Evolutionary conservation across 2,888 invertebrate genomes (phyloP).

Genomic region (Stenodema calcarata): DNA sequence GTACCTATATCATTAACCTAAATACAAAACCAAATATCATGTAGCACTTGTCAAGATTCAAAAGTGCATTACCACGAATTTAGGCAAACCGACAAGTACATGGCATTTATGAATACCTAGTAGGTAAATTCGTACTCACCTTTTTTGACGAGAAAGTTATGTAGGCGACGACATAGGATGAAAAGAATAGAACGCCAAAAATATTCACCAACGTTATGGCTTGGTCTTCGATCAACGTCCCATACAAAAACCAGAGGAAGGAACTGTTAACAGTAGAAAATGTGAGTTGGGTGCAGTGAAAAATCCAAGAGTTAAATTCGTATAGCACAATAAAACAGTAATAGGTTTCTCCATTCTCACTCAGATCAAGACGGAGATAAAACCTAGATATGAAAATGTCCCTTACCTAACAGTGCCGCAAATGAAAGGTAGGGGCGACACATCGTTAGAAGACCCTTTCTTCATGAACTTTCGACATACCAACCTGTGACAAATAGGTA

Average conservation of each 20-base stretch:
- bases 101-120: too few relatives aligned
- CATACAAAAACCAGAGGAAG: conserved; percentile 82
- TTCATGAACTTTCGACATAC: conserved; percentile 78
- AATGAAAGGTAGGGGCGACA: conserved; percentile 78
- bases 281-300: conserved; percentile 23
- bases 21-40: too few relatives aligned
- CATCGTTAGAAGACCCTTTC: conserved; percentile 78
- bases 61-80: too few relatives aligned
- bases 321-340: too few relatives aligned
- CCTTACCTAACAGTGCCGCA: conserved; percentile 78
- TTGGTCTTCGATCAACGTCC: conserved; percentile 73
- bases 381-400: background rate
- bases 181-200: conserved; percentile 73
- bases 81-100: too few relatives aligned
- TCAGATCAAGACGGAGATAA: too few relatives aligned
- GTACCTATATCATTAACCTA: too few relatives aligned
- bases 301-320: too few relatives aligned
- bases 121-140: too few relatives aligned
- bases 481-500: conserved; percentile 68
- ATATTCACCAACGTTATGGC: conserved; percentile 78
- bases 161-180: conserved; percentile 29
- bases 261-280: conserved; percentile 66
- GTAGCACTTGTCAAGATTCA: too few relatives aligned
- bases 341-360: too few relatives aligned
- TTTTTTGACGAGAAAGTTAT: conserved; percentile 16